A percentile compares a stretch with the other conserved stretches of the same genome.
These are phyloP conservation scores for Orius insidiosus DNA, from an alignment of 1,140 invertebrate genomes.

Conservation along the genomic window DNA sequence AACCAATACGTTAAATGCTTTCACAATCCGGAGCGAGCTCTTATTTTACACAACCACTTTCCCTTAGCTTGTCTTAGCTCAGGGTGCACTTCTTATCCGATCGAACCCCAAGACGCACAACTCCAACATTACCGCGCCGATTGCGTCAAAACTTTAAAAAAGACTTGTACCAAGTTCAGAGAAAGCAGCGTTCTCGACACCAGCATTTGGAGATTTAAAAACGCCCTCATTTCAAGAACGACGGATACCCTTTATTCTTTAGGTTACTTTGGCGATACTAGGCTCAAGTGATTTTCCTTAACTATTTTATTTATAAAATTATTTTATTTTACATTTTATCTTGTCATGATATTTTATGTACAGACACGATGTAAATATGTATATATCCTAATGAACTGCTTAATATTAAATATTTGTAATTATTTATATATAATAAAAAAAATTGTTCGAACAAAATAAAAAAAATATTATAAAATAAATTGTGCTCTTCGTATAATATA, in stretches of 20 bases:
- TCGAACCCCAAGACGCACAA: conserved; percentile 64
- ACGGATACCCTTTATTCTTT: conserved; percentile 49
- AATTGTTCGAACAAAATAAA: too few species aligned
- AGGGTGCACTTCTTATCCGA: conserved; percentile 69
- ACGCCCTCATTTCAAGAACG: conserved; percentile 48
- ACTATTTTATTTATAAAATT: too few species aligned
- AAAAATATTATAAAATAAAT: too few species aligned
- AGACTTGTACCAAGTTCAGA: conserved; percentile 65
- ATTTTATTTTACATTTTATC: too few species aligned
- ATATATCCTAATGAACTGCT: too few species aligned
- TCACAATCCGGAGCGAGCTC: conserved; percentile 74
- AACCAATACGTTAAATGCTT: conserved; percentile 90
- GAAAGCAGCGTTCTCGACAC: conserved; percentile 68
- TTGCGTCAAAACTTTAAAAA: conserved; percentile 77
- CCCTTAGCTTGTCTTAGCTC: conserved; percentile 73
- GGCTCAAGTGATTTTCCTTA: too few species aligned
- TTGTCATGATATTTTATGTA: too few species aligned
- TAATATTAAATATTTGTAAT: too few species aligned
- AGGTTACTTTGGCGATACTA: conserved; percentile 66
- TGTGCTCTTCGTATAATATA: too few species aligned
- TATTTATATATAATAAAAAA: too few species aligned
- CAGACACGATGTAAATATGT: too few species aligned
- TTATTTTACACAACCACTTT: conserved; percentile 85
- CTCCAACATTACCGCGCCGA: conserved; percentile 85
- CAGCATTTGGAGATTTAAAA: conserved; percentile 74